Evolutionary conservation across 2,797 vertebrate species (phyloP).

Genomic region (Megalops cyprinoides): DNA sequence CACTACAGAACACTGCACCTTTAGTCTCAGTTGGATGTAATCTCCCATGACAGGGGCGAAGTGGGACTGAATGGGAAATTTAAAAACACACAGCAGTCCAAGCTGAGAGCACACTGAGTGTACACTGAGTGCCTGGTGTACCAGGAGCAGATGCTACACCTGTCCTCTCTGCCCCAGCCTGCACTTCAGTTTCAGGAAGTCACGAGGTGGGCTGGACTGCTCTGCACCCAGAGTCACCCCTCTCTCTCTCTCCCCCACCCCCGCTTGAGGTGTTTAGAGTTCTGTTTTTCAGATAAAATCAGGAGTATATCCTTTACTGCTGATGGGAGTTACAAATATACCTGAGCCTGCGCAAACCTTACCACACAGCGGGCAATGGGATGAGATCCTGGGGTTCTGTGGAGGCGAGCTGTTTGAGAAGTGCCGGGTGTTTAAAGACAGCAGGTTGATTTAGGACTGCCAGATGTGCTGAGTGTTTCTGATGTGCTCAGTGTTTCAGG

Average conservation of each 20-base stretch:
- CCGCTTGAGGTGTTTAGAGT: not conserved
- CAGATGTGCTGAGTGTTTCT: not conserved
- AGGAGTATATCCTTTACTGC: not conserved
- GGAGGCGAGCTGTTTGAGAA: conserved; percentile 8
- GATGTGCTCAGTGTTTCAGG: not conserved
- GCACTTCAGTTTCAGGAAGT: not conserved
- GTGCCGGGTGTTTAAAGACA: not conserved
- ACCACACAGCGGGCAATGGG: not conserved
- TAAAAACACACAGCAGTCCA: not conserved
- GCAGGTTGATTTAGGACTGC: no score
- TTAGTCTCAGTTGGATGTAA: not conserved
- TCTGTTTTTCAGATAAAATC: not conserved
- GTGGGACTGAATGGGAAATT: not conserved
- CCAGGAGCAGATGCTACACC: no score
- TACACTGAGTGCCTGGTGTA: no score
- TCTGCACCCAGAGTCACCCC: not conserved
- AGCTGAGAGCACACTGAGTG: not conserved
- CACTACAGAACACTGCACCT: not conserved
- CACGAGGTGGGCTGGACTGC: not conserved
- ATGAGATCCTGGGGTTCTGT: not conserved
- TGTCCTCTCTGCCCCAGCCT: not conserved
- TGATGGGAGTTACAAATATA: not conserved
- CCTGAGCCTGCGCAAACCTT: not conserved
- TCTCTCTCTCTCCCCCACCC: no score
- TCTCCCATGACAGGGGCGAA: not conserved